Evolutionary conservation across 1,140 invertebrate genomes (phyloP).

Genomic region (Dendrolimus kikuchii): DNA sequence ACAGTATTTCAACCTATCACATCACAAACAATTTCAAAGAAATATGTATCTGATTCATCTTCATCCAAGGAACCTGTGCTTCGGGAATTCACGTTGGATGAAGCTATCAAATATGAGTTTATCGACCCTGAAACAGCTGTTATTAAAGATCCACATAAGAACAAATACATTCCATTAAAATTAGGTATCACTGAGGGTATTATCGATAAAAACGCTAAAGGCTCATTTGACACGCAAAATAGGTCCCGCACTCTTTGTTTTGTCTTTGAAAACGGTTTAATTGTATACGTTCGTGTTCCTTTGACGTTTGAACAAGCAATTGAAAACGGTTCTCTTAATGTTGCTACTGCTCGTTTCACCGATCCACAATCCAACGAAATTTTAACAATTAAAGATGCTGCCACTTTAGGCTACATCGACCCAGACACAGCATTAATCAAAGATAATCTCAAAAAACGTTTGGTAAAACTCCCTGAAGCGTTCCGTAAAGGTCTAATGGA

Average conservation of each 20-base stretch:
- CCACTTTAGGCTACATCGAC: slow-evolving; percentile 87
- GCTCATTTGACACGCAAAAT: slow-evolving; percentile 78
- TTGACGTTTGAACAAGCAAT: slow-evolving; percentile 84
- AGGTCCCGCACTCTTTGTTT: slow-evolving; percentile 79
- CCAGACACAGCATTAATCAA: slow-evolving; percentile 90
- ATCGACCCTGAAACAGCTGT: slow-evolving; percentile 84
- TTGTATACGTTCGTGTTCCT: slow-evolving; percentile 81
- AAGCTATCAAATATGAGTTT: slow-evolving; percentile 84
- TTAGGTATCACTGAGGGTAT: slow-evolving; percentile 80
- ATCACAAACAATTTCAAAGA: slow-evolving; percentile 73
- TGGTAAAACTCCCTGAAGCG: slow-evolving; percentile 89
- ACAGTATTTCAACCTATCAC: slow-evolving; percentile 81
- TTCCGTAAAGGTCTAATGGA: slow-evolving; percentile 91
- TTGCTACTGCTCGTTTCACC: slow-evolving; percentile 81
- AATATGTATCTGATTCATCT: slow-evolving; percentile 59
- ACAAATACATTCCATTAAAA: slow-evolving; percentile 80
- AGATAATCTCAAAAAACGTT: slow-evolving; percentile 85
- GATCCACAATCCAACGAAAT: slow-evolving; percentile 81
- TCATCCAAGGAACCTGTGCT: slow-evolving; percentile 67
- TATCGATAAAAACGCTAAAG: slow-evolving; percentile 77
- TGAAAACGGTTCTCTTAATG: slow-evolving; percentile 80
- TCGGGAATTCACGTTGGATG: slow-evolving; percentile 83
- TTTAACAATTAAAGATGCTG: slow-evolving; percentile 88
- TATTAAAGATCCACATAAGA: slow-evolving; percentile 84
- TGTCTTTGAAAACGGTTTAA: slow-evolving; percentile 81